Percentiles rank a stretch among this genome's conserved stretches.
These are phyloP conservation scores for Phylloscopus trochilus DNA, from an alignment of 2,113 vertebrate genomes.

Conservation along the genomic window DNA sequence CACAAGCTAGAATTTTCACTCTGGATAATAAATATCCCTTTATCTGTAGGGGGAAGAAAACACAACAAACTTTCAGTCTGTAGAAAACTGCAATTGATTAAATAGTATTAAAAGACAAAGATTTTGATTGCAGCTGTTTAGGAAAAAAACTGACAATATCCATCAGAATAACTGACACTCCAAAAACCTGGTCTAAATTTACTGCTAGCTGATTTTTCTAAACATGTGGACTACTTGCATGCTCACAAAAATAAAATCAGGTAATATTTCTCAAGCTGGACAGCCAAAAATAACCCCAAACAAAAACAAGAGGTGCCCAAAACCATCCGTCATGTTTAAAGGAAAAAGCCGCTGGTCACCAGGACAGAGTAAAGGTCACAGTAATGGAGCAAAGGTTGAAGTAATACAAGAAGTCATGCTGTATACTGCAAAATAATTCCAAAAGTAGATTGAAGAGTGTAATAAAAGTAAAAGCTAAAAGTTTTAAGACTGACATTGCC, in stretches of 20 bases:
- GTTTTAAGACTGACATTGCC: neutral
- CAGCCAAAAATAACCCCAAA: neutral
- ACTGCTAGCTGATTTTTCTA: neutral
- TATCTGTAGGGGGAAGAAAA: constrained; percentile 66
- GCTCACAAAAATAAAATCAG: neutral
- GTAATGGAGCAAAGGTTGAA: neutral
- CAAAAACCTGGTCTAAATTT: neutral
- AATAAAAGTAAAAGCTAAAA: neutral
- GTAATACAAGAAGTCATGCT: neutral
- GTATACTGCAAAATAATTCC: neutral
- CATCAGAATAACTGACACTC: neutral
- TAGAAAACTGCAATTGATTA: neutral
- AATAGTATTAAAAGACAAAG: neutral
- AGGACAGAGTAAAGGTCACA: neutral
- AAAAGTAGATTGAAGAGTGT: neutral
- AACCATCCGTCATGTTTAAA: neutral
- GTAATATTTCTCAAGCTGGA: neutral
- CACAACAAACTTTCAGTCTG: neutral
- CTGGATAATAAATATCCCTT: constrained; percentile 87
- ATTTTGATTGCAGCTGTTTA: neutral
- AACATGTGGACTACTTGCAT: neutral
- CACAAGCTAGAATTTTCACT: constrained; percentile 78
- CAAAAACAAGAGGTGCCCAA: neutral
- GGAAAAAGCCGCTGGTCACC: neutral
- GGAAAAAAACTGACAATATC: neutral